Evolutionary conservation across 2,113 vertebrate species (phyloP).

Genomic region (Nycticebus coucang): DNA sequence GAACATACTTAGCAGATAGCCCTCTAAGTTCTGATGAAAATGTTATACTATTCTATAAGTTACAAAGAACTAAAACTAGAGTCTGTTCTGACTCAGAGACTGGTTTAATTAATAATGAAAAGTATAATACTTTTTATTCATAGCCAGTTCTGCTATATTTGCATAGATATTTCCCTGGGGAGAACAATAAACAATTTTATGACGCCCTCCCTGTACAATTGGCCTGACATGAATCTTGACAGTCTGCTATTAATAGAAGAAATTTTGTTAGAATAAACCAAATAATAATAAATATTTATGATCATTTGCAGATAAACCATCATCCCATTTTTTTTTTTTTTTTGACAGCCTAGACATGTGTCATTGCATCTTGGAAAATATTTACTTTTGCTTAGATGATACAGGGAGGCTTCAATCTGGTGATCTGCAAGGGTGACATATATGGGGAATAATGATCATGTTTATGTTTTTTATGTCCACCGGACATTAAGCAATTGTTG

Average conservation of each 20-base stretch:
- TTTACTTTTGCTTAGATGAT: slow-evolving; percentile 38
- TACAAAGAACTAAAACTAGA: not conserved
- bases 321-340: not conserved
- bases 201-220: not conserved
- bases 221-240: not conserved
- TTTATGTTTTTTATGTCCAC: slow-evolving; percentile 45
- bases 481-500: slow-evolving; percentile 40
- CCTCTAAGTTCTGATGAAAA: not conserved
- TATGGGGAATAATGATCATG: slow-evolving; percentile 53
- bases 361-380: slow-evolving; percentile 27
- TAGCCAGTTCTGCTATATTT: slow-evolving; percentile 13
- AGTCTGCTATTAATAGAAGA: slow-evolving; percentile 5
- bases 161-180: slow-evolving; percentile 24
- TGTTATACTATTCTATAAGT: not conserved
- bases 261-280: slow-evolving; percentile 19
- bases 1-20: not conserved
- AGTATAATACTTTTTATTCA: not conserved
- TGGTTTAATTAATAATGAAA: slow-evolving; percentile 42
- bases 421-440: slow-evolving; percentile 30
- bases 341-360: not conserved
- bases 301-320: not conserved
- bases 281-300: slow-evolving; percentile 29
- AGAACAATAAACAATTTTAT: not conserved
- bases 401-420: slow-evolving; percentile 5
- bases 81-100: not conserved